These are phyloP conservation scores for Meandrina meandrites DNA, from an alignment of 92 coral and sea anemone species.

Conservation along the genomic window DNA sequence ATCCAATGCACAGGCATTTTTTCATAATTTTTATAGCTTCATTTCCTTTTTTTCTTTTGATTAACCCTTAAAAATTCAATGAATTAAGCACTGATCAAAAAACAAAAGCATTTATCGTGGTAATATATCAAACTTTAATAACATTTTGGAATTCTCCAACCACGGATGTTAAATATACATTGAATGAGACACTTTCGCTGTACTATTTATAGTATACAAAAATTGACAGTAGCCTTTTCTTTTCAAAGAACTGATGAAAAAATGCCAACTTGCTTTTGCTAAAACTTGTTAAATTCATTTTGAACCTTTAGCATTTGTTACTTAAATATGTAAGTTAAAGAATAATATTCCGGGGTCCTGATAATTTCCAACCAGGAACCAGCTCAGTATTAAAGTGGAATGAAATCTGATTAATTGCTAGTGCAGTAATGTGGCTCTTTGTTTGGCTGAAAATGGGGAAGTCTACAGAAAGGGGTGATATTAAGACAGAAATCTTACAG, in stretches of 20 bases:
- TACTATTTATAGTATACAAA: neutral
- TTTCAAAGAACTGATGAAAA: neutral
- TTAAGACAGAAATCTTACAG: neutral
- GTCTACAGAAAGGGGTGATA: neutral
- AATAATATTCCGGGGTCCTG: neutral
- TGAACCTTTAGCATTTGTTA: neutral
- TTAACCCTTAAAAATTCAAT: too few relatives aligned
- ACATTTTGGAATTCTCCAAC: slow-evolving; percentile 18
- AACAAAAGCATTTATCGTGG: neutral
- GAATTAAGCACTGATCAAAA: neutral
- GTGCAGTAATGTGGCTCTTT: neutral
- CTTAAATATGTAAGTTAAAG: neutral
- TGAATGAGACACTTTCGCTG: neutral
- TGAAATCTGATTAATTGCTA: neutral
- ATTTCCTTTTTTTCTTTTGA: too few relatives aligned
- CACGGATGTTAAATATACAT: slow-evolving; percentile 28
- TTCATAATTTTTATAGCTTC: neutral
- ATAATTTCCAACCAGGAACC: too few relatives aligned
- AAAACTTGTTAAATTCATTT: neutral
- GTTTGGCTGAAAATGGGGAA: neutral
- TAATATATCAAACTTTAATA: slow-evolving; percentile 14
- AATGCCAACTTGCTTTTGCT: neutral
- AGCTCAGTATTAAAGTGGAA: too few relatives aligned
- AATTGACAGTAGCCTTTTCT: neutral
- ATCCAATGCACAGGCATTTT: too few relatives aligned